Percentiles rank a stretch among this genome's conserved stretches.
phyloP scores from a whole-genome alignment of 2,888 invertebrate genomes.

The Caenorhabditis sp. region DNA sequence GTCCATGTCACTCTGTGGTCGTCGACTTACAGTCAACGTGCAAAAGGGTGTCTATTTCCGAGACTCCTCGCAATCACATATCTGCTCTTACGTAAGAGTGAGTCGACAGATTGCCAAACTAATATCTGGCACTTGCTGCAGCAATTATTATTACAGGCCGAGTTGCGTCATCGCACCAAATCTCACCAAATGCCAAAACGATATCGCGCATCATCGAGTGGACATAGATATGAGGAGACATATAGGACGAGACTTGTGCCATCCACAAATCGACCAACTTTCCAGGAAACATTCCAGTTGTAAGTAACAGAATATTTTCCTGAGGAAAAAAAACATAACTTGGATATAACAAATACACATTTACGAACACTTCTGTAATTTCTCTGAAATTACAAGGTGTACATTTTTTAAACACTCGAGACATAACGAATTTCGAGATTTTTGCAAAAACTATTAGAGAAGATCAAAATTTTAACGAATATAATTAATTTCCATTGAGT shows the following conservation, averaged over 20 bases:
- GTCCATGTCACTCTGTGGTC: constrained; percentile 44
- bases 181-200: constrained; percentile 12
- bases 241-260: constrained; percentile 44
- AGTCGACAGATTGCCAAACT: not conserved
- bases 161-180: constrained; percentile 20
- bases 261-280: constrained; percentile 45
- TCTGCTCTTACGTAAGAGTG: constrained; percentile 41
- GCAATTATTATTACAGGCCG: constrained; percentile 15
- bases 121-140: not conserved
- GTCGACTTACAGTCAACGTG: constrained; percentile 42
- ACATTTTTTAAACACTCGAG: no score
- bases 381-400: no score
- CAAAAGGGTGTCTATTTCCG: constrained; percentile 51
- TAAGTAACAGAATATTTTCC: constrained; percentile 20
- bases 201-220: constrained; percentile 15
- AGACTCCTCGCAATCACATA: constrained; percentile 20
- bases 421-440: no score
- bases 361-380: no score
- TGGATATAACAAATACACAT: no score
- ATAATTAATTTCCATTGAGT: no score
- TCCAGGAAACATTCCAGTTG: constrained; percentile 52
- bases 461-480: no score
- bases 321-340: not conserved
- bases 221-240: constrained; percentile 16
- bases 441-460: no score